phyloP scores from a whole-genome alignment of 1,140 invertebrate genomes.

The Drosophila orosa region DNA sequence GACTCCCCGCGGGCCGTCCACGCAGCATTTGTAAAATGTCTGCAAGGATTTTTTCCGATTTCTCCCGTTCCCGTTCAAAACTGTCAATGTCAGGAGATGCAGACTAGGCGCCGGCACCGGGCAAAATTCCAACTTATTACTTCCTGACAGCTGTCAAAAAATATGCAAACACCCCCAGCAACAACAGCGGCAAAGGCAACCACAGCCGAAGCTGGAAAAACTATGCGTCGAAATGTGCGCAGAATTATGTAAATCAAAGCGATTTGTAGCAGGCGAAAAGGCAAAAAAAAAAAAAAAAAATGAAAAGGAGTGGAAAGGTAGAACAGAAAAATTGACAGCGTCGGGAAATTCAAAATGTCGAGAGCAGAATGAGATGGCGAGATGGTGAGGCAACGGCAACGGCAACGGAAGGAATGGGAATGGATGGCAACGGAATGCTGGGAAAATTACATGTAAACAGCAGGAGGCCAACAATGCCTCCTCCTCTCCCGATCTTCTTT shows the following conservation, averaged over 20 bases:
- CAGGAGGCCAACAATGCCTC: slow-evolving; percentile 57
- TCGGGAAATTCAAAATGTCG: slow-evolving; percentile 77
- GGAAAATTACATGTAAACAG: slow-evolving; percentile 79
- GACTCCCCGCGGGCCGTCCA: slow-evolving; percentile 24
- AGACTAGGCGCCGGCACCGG: slow-evolving; percentile 60
- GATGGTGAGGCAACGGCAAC: not conserved
- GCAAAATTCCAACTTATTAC: slow-evolving; percentile 79
- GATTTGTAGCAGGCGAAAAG: slow-evolving; percentile 63
- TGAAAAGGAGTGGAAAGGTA: slow-evolving; percentile 58
- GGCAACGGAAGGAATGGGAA: too few species aligned
- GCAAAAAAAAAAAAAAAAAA: slow-evolving; percentile 17
- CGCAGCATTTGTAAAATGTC: slow-evolving; percentile 69
- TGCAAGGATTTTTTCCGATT: slow-evolving; percentile 45
- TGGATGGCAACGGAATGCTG: slow-evolving; percentile 45
- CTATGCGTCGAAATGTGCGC: slow-evolving; percentile 79
- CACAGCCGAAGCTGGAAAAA: slow-evolving; percentile 38
- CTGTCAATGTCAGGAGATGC: slow-evolving; percentile 70
- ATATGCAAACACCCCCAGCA: slow-evolving; percentile 73
- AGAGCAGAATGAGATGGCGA: slow-evolving; percentile 24
- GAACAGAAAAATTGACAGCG: slow-evolving; percentile 70
- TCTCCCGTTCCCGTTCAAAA: slow-evolving; percentile 32
- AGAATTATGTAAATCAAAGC: slow-evolving; percentile 83
- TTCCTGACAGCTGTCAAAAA: slow-evolving; percentile 84
- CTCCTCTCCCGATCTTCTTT: slow-evolving; percentile 9
- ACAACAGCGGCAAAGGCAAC: slow-evolving; percentile 15